A percentile compares a stretch with the other conserved stretches of the same genome.
Evolutionary conservation across 2,888 invertebrate genomes (phyloP).

Genomic region (Drosophila leonis): DNA sequence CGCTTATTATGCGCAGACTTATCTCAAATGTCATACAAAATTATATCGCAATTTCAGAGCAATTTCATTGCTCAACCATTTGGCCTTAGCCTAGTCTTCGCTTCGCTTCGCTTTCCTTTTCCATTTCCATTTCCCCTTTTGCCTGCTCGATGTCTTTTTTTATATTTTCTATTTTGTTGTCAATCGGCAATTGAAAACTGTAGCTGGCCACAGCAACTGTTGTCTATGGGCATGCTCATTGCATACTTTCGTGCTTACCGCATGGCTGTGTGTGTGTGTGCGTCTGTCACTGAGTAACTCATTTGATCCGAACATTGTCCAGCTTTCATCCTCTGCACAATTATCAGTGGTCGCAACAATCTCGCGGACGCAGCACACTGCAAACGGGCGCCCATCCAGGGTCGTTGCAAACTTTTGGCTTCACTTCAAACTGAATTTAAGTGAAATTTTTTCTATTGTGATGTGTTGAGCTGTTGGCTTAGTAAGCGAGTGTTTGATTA

Average conservation of each 20-base stretch:
- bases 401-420: not conserved
- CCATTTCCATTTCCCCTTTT: too few species aligned
- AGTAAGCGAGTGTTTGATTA: not conserved
- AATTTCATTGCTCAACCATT: constrained; percentile 34
- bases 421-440: not conserved
- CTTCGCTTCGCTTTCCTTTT: not conserved
- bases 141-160: not conserved
- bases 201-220: constrained; percentile 3
- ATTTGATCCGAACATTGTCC: constrained; percentile 24
- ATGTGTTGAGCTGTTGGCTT: not conserved
- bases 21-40: constrained; percentile 51
- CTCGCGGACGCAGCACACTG: constrained; percentile 42
- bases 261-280: constrained; percentile 7
- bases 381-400: constrained; percentile 14
- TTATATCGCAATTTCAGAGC: constrained; percentile 55
- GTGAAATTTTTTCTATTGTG: not conserved
- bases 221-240: constrained; percentile 12
- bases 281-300: not conserved
- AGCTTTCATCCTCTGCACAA: constrained; percentile 36
- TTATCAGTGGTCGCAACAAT: constrained; percentile 43
- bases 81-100: constrained; percentile 2
- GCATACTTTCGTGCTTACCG: constrained; percentile 35
- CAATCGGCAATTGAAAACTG: constrained; percentile 31
- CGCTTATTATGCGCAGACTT: constrained; percentile 46
- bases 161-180: constrained; percentile 18